These are phyloP conservation scores for Zaprionus camerounensis DNA, from an alignment of 1,140 invertebrate genomes.

Conservation along the genomic window DNA sequence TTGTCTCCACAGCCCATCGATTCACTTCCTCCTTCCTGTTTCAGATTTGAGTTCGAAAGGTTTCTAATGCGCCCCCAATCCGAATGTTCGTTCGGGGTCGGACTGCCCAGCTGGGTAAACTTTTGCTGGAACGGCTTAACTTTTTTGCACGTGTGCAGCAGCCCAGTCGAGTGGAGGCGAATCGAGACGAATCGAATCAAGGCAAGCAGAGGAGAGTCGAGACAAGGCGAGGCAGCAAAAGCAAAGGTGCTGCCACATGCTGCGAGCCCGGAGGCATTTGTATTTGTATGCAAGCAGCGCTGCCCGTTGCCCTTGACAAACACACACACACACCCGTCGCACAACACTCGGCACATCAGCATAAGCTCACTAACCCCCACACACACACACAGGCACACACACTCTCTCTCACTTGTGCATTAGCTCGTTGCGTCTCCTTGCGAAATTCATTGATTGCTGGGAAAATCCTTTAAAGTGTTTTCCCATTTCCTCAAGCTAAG, in stretches of 20 bases:
- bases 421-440: constrained; percentile 27
- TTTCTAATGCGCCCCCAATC: constrained; percentile 53
- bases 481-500: constrained; percentile 40
- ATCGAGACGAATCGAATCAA: not conserved
- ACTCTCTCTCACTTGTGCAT: constrained; percentile 12
- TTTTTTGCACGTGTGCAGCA: constrained; percentile 73
- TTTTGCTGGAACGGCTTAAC: constrained; percentile 74
- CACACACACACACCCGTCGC: constrained; percentile 10
- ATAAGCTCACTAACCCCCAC: constrained; percentile 9
- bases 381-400: not conserved
- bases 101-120: constrained; percentile 46
- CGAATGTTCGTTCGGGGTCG: not conserved
- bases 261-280: constrained; percentile 31
- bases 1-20: constrained; percentile 12
- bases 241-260: constrained; percentile 11
- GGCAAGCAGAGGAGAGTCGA: not conserved
- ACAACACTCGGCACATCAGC: not conserved
- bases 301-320: constrained; percentile 26
- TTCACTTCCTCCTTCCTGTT: constrained; percentile 18
- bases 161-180: constrained; percentile 9
- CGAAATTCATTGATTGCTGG: constrained; percentile 38
- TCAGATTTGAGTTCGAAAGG: constrained; percentile 64
- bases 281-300: constrained; percentile 46
- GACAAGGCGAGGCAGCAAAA: not conserved
- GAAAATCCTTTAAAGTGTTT: constrained; percentile 72